Conservation (phyloP, 2,888 invertebrate species). For the Macrophya alboannulata region DNA sequence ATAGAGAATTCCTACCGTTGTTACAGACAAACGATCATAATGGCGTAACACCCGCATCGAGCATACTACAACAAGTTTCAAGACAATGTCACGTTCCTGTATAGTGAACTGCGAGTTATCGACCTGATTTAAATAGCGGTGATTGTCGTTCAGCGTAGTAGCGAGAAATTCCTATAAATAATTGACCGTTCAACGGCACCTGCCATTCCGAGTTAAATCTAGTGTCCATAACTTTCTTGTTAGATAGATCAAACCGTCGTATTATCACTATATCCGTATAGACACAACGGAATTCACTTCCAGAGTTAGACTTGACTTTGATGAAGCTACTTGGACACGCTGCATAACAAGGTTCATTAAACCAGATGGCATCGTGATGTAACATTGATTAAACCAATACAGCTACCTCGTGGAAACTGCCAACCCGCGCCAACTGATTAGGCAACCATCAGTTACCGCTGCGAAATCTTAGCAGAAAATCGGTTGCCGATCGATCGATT, state of each 20-base stretch:
- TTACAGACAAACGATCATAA: background rate
- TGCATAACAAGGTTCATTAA: background rate
- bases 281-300: background rate
- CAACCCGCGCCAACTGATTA: background rate
- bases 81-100: constrained; percentile 51
- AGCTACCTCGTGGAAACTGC: constrained; percentile 8
- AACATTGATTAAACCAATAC: constrained; percentile 1
- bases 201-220: background rate
- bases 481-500: background rate
- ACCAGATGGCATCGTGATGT: background rate
- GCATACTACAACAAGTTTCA: constrained; percentile 1
- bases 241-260: background rate
- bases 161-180: constrained; percentile 36
- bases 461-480: constrained; percentile 8
- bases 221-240: constrained; percentile 16
- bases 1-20: background rate
- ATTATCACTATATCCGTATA: background rate
- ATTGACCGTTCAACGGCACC: constrained; percentile 47
- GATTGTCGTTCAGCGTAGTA: background rate
- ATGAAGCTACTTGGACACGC: constrained; percentile 13
- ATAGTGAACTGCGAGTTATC: constrained; percentile 6
- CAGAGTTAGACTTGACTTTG: constrained; percentile 25
- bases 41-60: constrained; percentile 9
- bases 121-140: constrained; percentile 42
- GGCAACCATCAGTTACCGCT: background rate